A percentile compares a stretch with the other conserved stretches of the same genome.
These are phyloP conservation scores for Amphilophus citrinellus DNA, from an alignment of 2,113 vertebrate species.

Conservation along the genomic window DNA sequence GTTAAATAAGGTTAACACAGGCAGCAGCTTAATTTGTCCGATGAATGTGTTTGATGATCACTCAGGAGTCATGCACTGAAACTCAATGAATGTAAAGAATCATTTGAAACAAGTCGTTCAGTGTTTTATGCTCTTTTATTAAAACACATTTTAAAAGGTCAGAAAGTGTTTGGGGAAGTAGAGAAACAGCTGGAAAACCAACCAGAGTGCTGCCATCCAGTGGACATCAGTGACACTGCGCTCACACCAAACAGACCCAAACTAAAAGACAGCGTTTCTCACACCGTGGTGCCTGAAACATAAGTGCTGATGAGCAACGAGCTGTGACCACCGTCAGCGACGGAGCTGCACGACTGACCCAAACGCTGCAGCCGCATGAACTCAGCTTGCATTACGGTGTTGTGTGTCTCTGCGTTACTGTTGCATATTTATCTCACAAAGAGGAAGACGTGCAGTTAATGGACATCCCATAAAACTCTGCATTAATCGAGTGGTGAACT, in stretches of 20 bases:
- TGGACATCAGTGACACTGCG: background rate
- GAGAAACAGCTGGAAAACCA: background rate
- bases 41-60: background rate
- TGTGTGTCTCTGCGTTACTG: too few relatives aligned
- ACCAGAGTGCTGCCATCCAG: background rate
- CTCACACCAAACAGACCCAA: background rate
- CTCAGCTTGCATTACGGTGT: too few relatives aligned
- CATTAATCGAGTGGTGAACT: background rate
- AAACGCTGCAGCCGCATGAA: too few relatives aligned
- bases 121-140: background rate
- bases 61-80: background rate
- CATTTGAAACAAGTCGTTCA: fast-evolving
- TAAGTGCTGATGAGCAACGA: too few relatives aligned
- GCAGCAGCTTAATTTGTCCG: background rate
- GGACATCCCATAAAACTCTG: background rate
- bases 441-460: background rate
- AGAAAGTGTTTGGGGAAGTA: background rate
- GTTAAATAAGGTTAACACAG: background rate
- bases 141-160: background rate
- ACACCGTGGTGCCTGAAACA: background rate
- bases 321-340: too few relatives aligned
- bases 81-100: background rate
- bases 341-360: too few relatives aligned
- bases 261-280: background rate
- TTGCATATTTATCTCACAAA: constrained; percentile 1